phyloP scores from a whole-genome alignment of 2,888 invertebrate genomes.

The Oxyteleia sp. region DNA sequence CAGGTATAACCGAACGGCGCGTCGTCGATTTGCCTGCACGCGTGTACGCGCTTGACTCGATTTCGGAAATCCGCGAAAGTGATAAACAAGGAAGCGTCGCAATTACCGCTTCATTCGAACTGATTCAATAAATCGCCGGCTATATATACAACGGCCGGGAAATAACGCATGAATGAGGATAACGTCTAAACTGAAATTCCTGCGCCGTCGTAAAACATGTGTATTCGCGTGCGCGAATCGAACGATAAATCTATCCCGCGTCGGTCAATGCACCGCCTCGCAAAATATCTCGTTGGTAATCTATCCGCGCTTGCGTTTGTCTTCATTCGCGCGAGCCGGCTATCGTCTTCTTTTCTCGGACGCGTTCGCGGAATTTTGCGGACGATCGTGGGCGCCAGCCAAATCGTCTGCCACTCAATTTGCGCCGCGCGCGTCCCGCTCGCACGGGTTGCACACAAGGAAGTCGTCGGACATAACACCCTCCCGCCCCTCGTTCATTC shows the following conservation, averaged over 20 bases:
- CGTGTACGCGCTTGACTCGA: conserved; percentile 3
- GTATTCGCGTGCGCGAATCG: conserved; percentile 63
- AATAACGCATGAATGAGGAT: conserved; percentile 59
- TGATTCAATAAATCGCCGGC: conserved; percentile 54
- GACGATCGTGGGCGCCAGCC: conserved; percentile 82
- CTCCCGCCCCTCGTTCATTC: conserved; percentile 45
- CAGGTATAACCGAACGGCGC: conserved; percentile 47
- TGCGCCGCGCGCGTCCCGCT: conserved; percentile 30
- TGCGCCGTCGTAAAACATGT: conserved; percentile 58
- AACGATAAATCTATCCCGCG: conserved; percentile 64
- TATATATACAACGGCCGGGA: conserved; percentile 19
- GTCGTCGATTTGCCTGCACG: conserved; percentile 32
- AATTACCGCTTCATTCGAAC: conserved; percentile 60
- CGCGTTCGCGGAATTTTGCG: conserved; percentile 65
- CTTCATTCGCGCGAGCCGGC: conserved; percentile 46
- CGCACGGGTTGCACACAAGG: conserved; percentile 43
- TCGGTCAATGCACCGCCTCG: conserved; percentile 68
- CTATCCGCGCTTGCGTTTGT: conserved; percentile 56
- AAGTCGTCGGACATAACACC: conserved; percentile 49
- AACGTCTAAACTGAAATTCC: conserved; percentile 69
- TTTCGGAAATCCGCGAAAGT: conserved; percentile 38
- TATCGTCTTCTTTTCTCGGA: conserved; percentile 49
- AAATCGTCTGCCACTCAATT: conserved; percentile 59
- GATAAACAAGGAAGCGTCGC: conserved; percentile 44
- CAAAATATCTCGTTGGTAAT: conserved; percentile 47